Evolutionary conservation across 2,888 invertebrate species (phyloP), one percentile per base, ranked within the genome.

Genomic region (Scaptomyza cyrtandrae): DNA sequence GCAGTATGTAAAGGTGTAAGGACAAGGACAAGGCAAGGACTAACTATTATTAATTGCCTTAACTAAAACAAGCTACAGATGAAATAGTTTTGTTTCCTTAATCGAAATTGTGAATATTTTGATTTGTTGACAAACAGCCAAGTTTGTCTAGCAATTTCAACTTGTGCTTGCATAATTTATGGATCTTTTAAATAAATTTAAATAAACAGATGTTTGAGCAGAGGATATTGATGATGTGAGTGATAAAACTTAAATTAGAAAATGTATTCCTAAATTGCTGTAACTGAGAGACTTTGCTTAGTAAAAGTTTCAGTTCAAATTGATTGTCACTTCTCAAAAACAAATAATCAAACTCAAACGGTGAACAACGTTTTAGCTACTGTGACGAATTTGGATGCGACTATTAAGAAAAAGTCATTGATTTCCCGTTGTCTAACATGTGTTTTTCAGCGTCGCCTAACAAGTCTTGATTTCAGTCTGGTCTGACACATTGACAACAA

Each of bases 401-500:
- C n/a, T 6, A 63, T 45, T 63, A 55, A 58, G 57, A 9, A 43
- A 58, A 6, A 55, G 54, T 19, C 60, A 67, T 52, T 69, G 80
- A 85, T 74, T 70, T 68, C 55, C 45, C 59, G 71, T 63, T 68
- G 74, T 63, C 69, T 61, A 71, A 78, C 86, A 83, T 82, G 69
- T 81, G 79, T 73, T 73, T 69, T 75, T 58, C 63, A 80, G 66
- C 81, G 62, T 65, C 67, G 60, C 56, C 55, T 77, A 61, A 77
- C 84, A 69, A 67, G 67, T 68, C 80, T 55, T 69, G 62, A 69
- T 81, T 78, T 81, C 70, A 59, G 70, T 48, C 76, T 57, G 52
- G 43, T 53, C 53, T 73, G 86, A 82, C 88, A 83, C 79, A 76
- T 82, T 88, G 83, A 88, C 88, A 88, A 74, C 52, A 57, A 65